A percentile compares a stretch with the other conserved stretches of the same genome.
These are phyloP conservation scores for Zaprionus ghesquierei DNA, from an alignment of 1,140 invertebrate species.

Conservation along the genomic window DNA sequence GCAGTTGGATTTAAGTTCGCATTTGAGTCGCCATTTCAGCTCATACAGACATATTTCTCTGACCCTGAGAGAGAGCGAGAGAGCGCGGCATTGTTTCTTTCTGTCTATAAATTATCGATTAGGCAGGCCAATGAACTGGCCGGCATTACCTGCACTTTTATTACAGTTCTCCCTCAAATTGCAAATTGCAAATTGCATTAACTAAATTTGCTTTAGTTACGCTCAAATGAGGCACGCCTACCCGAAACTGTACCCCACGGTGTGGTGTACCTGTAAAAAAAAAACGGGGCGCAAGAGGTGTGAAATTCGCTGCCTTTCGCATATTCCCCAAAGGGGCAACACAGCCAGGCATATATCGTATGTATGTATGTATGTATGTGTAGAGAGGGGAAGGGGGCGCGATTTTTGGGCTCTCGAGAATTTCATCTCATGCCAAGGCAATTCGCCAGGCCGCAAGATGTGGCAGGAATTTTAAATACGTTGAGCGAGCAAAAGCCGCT, in stretches of 20 bases:
- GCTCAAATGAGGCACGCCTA: slow-evolving; percentile 56
- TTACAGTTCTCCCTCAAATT: slow-evolving; percentile 30
- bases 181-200: slow-evolving; percentile 39
- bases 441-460: slow-evolving; percentile 62
- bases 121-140: slow-evolving; percentile 56
- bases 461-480: slow-evolving; percentile 71
- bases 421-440: slow-evolving; percentile 71
- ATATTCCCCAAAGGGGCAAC: slow-evolving; percentile 61
- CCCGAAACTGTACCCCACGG: slow-evolving; percentile 50
- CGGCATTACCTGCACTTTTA: slow-evolving; percentile 15
- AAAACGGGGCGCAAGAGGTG: slow-evolving; percentile 57
- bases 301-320: slow-evolving; percentile 62
- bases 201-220: slow-evolving; percentile 44
- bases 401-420: slow-evolving; percentile 42
- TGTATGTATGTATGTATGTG: too few relatives aligned
- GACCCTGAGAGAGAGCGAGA: slow-evolving; percentile 16
- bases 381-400: background rate
- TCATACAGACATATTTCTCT: background rate
- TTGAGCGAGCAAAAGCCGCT: slow-evolving; percentile 26
- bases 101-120: slow-evolving; percentile 74
- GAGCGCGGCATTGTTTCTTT: slow-evolving; percentile 50
- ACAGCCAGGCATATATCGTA: slow-evolving; percentile 7
- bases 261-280: background rate
- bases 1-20: background rate
- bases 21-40: background rate